Percentiles rank a stretch among this genome's conserved stretches.
Evolutionary conservation across 2,797 vertebrate genomes (phyloP).

Genomic region (Cetoscarus ocellatus): DNA sequence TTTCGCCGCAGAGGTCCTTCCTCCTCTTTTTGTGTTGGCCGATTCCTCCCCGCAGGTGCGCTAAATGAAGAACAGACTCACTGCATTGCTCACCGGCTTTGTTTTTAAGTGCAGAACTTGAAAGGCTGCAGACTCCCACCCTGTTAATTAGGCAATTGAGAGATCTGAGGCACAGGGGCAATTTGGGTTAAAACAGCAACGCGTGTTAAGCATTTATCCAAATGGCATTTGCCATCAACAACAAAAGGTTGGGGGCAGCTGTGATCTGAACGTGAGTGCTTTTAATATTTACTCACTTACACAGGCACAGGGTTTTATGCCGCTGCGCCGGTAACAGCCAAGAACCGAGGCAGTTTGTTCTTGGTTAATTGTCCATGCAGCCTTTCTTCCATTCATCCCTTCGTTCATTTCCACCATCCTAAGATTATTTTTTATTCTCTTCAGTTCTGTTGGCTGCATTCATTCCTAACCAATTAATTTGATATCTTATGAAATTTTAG

Average conservation of each 20-base stretch:
- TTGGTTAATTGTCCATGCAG: too few relatives aligned
- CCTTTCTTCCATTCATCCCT: too few relatives aligned
- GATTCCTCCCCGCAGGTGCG: slow-evolving; percentile 66
- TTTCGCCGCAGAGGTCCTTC: slow-evolving; percentile 10
- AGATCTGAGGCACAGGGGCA: slow-evolving; percentile 77
- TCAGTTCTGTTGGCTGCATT: too few relatives aligned
- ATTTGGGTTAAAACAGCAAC: slow-evolving; percentile 82
- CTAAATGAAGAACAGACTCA: slow-evolving; percentile 45
- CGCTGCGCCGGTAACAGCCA: too few relatives aligned
- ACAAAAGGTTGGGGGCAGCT: slow-evolving; percentile 75
- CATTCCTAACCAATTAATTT: too few relatives aligned
- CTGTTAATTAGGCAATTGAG: slow-evolving; percentile 77
- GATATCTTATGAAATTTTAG: too few relatives aligned
- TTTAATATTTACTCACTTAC: slow-evolving; percentile 43
- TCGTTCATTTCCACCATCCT: too few relatives aligned
- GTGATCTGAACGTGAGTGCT: slow-evolving; percentile 65
- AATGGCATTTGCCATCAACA: slow-evolving; percentile 74
- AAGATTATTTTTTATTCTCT: too few relatives aligned
- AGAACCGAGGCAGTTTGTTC: too few relatives aligned
- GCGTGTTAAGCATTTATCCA: slow-evolving; percentile 75
- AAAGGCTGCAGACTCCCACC: slow-evolving; percentile 69
- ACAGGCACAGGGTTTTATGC: slow-evolving; percentile 13
- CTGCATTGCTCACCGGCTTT: slow-evolving; percentile 47
- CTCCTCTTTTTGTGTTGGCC: slow-evolving; percentile 18
- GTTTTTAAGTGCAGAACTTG: slow-evolving; percentile 75